Conservation (phyloP, 1,140 invertebrate genomes). For the Radopholus similis region DNA sequence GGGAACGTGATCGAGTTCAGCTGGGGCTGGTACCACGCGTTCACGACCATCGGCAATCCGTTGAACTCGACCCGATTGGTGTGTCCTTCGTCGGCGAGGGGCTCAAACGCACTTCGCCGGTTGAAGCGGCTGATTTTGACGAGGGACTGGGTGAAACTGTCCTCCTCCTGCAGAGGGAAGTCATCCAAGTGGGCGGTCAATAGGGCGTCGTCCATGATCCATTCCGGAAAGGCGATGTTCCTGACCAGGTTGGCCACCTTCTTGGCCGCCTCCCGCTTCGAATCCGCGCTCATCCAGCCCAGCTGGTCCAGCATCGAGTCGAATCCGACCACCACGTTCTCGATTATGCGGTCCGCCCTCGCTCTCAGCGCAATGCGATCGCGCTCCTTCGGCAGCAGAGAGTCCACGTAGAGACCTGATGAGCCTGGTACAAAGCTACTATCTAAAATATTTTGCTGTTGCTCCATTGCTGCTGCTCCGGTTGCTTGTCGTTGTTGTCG, state of each 20-base stretch:
- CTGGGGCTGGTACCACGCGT: constrained; percentile 15
- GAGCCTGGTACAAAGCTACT: no score
- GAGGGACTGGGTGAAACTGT: not conserved
- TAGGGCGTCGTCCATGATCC: constrained; percentile 39
- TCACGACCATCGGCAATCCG: constrained; percentile 16
- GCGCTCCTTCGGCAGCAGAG: constrained; percentile 17
- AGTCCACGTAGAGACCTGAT: constrained; percentile 8
- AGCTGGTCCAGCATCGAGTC: constrained; percentile 54
- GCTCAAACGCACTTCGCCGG: not conserved
- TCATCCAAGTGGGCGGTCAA: constrained; percentile 28
- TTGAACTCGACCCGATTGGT: constrained; percentile 15
- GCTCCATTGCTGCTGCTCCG: no score
- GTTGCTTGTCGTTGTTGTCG: no score
- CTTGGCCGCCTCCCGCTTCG: constrained; percentile 48
- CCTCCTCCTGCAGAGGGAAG: not conserved
- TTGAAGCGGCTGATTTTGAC: not conserved
- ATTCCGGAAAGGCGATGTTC: constrained; percentile 56
- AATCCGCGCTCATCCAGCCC: constrained; percentile 45
- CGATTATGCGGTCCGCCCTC: constrained; percentile 1
- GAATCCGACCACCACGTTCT: constrained; percentile 44
- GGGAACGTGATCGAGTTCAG: constrained; percentile 13
- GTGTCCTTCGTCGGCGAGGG: not conserved
- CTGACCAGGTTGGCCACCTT: constrained; percentile 50
- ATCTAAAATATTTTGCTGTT: no score
- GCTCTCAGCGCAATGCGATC: not conserved